These are phyloP conservation scores for Eristalis intricaria DNA, from an alignment of 2,888 invertebrate genomes.

Conservation along the genomic window DNA sequence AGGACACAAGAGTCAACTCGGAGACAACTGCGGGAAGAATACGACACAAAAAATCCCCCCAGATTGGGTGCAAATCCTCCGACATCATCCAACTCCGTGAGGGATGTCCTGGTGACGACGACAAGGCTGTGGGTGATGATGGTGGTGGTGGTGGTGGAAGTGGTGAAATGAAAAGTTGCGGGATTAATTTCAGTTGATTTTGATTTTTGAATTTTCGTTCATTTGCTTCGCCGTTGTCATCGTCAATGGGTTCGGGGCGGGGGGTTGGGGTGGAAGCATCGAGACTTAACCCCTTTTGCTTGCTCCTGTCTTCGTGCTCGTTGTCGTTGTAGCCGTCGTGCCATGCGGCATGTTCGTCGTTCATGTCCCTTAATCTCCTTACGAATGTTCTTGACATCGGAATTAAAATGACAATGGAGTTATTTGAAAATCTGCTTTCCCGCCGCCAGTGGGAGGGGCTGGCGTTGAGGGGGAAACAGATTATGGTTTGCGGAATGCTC, in stretches of 20 bases:
- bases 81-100: slow-evolving; percentile 52
- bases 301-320: slow-evolving; percentile 12
- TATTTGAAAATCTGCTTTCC: slow-evolving; percentile 68
- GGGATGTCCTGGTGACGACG: slow-evolving; percentile 10
- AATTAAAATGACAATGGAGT: slow-evolving; percentile 73
- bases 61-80: slow-evolving; percentile 65
- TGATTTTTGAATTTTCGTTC: slow-evolving; percentile 66
- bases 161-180: slow-evolving; percentile 68
- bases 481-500: slow-evolving; percentile 48
- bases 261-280: not conserved
- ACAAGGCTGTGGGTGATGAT: not conserved
- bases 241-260: not conserved
- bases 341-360: slow-evolving; percentile 62
- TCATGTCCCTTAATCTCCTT: slow-evolving; percentile 71
- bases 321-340: slow-evolving; percentile 15
- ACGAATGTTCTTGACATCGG: slow-evolving; percentile 73
- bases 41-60: slow-evolving; percentile 15
- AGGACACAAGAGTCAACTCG: slow-evolving; percentile 32
- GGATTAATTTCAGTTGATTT: slow-evolving; percentile 72
- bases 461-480: slow-evolving; percentile 37
- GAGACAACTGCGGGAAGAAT: slow-evolving; percentile 21
- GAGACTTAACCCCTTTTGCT: slow-evolving; percentile 47
- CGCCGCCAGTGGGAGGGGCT: not conserved
- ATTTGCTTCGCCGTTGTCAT: slow-evolving; percentile 32
- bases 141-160: slow-evolving; percentile 16